These are phyloP conservation scores for Calephelis perditalis DNA, from an alignment of 2,888 invertebrate species.

Conservation along the genomic window DNA sequence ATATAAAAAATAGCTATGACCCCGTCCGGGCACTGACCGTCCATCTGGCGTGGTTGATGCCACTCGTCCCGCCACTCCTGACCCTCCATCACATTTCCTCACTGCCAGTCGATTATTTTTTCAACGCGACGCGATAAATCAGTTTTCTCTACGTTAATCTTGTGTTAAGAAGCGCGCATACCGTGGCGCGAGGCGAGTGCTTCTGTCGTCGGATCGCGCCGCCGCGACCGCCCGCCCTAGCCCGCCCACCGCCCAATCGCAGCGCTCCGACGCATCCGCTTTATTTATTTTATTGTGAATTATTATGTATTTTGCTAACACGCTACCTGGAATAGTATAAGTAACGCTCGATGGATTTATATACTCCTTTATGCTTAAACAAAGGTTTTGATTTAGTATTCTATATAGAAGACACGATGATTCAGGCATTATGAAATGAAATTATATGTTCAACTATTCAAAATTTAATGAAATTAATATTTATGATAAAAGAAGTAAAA, in stretches of 20 bases:
- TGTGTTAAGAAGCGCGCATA: conserved; percentile 44
- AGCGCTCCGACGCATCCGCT: conserved; percentile 32
- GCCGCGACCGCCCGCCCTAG: conserved; percentile 60
- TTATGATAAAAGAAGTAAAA: too few species aligned
- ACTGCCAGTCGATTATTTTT: conserved; percentile 63
- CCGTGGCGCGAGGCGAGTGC: conserved; percentile 75
- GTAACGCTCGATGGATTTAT: neutral
- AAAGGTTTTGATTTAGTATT: conserved; percentile 2
- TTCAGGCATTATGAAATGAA: too few species aligned
- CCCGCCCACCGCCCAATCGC: conserved; percentile 51
- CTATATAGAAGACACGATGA: neutral
- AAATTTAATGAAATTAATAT: too few species aligned
- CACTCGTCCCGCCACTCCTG: conserved; percentile 72
- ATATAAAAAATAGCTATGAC: conserved; percentile 20
- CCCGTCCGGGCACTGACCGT: conserved; percentile 55
- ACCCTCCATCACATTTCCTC: conserved; percentile 73
- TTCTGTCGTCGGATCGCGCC: conserved; percentile 87
- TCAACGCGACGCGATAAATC: conserved; percentile 76
- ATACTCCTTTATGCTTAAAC: conserved; percentile 8
- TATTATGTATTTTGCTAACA: conserved; percentile 44
- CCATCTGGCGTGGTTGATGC: conserved; percentile 64
- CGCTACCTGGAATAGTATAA: conserved; percentile 3
- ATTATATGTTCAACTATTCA: too few species aligned
- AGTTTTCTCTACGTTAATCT: conserved; percentile 69
- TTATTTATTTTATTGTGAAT: conserved; percentile 52